Evolutionary conservation across 2,797 vertebrate genomes (phyloP).

Genomic region (Chelon auratus): DNA sequence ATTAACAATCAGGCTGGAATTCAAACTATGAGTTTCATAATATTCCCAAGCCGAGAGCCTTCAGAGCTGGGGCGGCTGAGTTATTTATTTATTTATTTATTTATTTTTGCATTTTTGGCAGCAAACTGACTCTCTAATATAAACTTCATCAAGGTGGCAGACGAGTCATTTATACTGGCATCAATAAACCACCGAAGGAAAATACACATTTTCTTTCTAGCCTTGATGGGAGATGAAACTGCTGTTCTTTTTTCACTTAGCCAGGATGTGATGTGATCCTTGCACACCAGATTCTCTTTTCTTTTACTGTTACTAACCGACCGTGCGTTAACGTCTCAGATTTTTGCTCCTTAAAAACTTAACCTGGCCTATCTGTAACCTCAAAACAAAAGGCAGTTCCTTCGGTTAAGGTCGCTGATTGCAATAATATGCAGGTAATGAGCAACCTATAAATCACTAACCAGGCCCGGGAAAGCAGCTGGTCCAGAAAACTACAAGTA

Average conservation of each 20-base stretch:
- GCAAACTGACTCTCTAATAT: slow-evolving; percentile 70
- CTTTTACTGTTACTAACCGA: not conserved
- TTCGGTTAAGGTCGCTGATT: slow-evolving; percentile 32
- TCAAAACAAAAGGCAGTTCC: slow-evolving; percentile 9
- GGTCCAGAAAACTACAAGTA: not conserved
- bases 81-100: slow-evolving; percentile 10
- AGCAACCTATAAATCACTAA: slow-evolving; percentile 37
- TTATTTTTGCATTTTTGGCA: slow-evolving; percentile 66
- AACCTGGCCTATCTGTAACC: slow-evolving; percentile 16
- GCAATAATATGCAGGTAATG: slow-evolving; percentile 35
- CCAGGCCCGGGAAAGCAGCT: not conserved
- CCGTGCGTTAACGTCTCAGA: not conserved
- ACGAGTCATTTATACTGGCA: slow-evolving; percentile 65
- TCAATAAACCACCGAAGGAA: slow-evolving; percentile 59
- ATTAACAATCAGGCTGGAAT: slow-evolving; percentile 66
- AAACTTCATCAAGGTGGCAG: slow-evolving; percentile 78
- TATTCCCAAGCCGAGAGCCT: slow-evolving; percentile 60
- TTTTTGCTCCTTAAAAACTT: not conserved
- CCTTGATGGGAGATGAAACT: slow-evolving; percentile 52
- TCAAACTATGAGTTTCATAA: slow-evolving; percentile 58
- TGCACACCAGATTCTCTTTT: not conserved
- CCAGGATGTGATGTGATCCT: slow-evolving; percentile 1
- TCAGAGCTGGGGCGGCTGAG: slow-evolving; percentile 37
- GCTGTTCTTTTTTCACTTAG: slow-evolving; percentile 38
- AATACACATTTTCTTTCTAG: slow-evolving; percentile 64